phyloP scores from a whole-genome alignment of 2,797 vertebrate genomes.

The Urophycis tenuis region DNA sequence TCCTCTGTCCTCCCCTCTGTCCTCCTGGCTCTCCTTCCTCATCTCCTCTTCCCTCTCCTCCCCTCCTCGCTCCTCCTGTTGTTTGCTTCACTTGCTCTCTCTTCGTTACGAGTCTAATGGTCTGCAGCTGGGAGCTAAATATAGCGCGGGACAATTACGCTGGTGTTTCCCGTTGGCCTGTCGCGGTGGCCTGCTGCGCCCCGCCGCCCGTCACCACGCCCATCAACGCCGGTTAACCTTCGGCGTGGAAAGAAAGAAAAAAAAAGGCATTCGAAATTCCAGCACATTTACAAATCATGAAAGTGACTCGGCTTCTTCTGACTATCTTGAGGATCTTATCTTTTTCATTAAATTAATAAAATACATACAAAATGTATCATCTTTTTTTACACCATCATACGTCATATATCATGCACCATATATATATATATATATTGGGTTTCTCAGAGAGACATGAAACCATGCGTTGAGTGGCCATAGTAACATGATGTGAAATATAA shows the following conservation, averaged over 20 bases:
- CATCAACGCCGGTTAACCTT: slow-evolving; percentile 26
- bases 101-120: slow-evolving; percentile 12
- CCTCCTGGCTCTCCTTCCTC: not conserved
- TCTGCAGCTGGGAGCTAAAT: slow-evolving; percentile 12
- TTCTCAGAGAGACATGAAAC: not conserved
- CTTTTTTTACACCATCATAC: not conserved
- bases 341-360: not conserved
- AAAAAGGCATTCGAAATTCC: slow-evolving; percentile 20
- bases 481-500: not conserved
- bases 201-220: not conserved
- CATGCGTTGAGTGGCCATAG: not conserved
- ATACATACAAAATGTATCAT: not conserved
- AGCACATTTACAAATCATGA: slow-evolving; percentile 14
- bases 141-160: slow-evolving; percentile 3
- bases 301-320: not conserved
- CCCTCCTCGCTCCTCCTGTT: not conserved
- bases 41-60: not conserved
- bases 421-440: not conserved
- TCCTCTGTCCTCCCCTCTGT: not conserved
- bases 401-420: not conserved
- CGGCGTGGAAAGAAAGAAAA: slow-evolving; percentile 3
- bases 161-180: slow-evolving; percentile 7
- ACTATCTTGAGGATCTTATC: not conserved
- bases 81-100: not conserved
- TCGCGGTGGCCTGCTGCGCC: not conserved